Conservation (phyloP, 2,113 vertebrate species). For the Vulpes lagopus region DNA sequence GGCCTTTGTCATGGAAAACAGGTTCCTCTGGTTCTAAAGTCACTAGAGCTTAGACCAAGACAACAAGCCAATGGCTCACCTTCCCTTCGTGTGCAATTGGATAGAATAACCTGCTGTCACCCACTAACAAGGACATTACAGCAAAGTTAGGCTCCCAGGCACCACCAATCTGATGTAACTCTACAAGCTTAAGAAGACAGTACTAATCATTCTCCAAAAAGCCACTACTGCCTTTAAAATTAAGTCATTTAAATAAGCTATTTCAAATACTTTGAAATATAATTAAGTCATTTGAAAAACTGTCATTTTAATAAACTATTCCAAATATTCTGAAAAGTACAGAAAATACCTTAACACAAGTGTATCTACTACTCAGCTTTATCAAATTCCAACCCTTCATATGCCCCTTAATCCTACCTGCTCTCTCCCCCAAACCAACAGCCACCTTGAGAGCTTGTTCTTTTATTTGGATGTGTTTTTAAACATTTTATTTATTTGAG, state of each 20-base stretch:
- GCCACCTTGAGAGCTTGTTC: neutral
- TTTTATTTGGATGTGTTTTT: neutral
- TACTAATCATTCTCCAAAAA: neutral
- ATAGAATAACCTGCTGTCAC: neutral
- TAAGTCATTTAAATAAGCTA: neutral
- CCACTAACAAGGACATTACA: neutral
- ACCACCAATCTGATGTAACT: neutral
- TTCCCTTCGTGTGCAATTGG: neutral
- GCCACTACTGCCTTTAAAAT: neutral
- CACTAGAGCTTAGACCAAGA: conserved; percentile 7
- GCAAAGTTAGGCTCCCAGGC: neutral
- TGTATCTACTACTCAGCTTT: neutral
- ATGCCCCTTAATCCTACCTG: neutral
- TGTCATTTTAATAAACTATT: neutral
- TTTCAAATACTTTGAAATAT: neutral
- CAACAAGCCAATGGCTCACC: neutral
- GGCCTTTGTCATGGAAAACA: conserved; percentile 43
- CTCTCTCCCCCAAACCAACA: neutral
- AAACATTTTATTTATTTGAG: neutral
- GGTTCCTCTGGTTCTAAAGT: conserved; percentile 59
- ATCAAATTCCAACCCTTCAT: neutral
- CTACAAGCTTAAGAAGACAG: neutral
- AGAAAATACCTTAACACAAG: neutral
- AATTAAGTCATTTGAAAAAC: neutral
- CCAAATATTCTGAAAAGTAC: neutral